These are phyloP conservation scores for Calephelis virginiensis DNA, from an alignment of 1,140 invertebrate genomes.

Conservation along the genomic window DNA sequence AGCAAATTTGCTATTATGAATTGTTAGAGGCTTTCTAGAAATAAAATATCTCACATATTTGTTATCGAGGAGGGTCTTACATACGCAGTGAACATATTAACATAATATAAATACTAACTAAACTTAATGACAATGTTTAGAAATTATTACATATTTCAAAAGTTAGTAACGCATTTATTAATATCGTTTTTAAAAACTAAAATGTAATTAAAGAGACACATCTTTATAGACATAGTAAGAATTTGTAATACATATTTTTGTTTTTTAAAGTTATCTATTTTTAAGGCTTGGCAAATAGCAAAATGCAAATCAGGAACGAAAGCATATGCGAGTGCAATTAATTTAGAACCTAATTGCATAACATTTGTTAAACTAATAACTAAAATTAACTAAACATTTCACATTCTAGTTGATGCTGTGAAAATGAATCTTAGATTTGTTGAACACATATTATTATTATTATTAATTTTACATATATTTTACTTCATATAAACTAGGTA, in stretches of 20 bases:
- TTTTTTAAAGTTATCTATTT: not conserved
- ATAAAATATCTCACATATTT: too few species aligned
- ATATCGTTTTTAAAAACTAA: not conserved
- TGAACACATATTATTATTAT: not conserved
- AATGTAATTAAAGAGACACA: not conserved
- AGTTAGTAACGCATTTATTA: too few species aligned
- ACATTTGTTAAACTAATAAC: slow-evolving; percentile 2
- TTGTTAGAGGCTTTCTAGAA: too few species aligned
- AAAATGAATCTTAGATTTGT: not conserved
- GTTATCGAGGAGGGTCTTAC: too few species aligned
- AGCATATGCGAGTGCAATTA: not conserved
- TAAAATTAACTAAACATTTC: slow-evolving; percentile 8
- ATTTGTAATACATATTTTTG: not conserved
- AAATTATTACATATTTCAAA: too few species aligned
- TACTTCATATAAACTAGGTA: not conserved
- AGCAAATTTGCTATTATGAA: too few species aligned
- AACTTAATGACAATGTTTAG: too few species aligned
- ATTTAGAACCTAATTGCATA: not conserved
- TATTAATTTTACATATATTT: not conserved
- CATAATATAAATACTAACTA: too few species aligned
- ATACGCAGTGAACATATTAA: too few species aligned
- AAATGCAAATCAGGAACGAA: slow-evolving; percentile 11
- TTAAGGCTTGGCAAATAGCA: slow-evolving; percentile 12
- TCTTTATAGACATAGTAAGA: not conserved
- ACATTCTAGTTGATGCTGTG: slow-evolving; percentile 2